A percentile compares a stretch with the other conserved stretches of the same genome.
These are phyloP conservation scores for Stigmatopora nigra DNA, from an alignment of 2,113 vertebrate species.

Conservation along the genomic window DNA sequence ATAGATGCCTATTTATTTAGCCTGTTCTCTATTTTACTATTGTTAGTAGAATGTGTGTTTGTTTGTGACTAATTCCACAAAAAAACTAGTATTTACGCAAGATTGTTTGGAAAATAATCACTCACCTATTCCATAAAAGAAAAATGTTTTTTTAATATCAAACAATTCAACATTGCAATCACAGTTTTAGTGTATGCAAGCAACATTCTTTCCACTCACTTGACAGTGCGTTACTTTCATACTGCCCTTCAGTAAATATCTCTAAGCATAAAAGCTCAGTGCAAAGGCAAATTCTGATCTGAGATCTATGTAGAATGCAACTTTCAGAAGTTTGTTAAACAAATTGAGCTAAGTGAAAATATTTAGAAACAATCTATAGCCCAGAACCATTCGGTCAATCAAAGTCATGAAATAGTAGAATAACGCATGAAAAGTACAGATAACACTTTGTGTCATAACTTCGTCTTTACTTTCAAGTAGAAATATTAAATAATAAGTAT, in stretches of 20 bases:
- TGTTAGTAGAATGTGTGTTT: too few relatives aligned
- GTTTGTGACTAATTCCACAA: too few relatives aligned
- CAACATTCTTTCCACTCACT: conserved; percentile 69
- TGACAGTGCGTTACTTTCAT: conserved; percentile 71
- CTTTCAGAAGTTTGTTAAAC: conserved; percentile 14
- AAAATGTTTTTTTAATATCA: conserved; percentile 57
- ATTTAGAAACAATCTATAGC: conserved; percentile 73
- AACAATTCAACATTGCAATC: conserved; percentile 50
- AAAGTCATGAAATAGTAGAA: background rate
- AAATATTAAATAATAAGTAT: conserved; percentile 1
- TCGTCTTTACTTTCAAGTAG: background rate
- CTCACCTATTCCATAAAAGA: conserved; percentile 15
- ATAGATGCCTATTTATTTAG: too few relatives aligned
- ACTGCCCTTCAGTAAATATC: conserved; percentile 71
- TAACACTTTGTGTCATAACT: background rate
- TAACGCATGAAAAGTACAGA: background rate
- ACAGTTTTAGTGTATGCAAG: conserved; percentile 42
- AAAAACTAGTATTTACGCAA: too few relatives aligned
- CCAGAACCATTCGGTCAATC: conserved; percentile 19
- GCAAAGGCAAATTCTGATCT: conserved; percentile 38
- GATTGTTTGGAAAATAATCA: conserved; percentile 11
- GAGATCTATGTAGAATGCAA: conserved; percentile 30
- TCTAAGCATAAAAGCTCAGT: conserved; percentile 52
- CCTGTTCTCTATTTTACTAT: too few relatives aligned
- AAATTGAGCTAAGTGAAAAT: conserved; percentile 45